Conservation (phyloP, 1,140 invertebrate species). For the Ptiloglossa arizonensis region DNA sequence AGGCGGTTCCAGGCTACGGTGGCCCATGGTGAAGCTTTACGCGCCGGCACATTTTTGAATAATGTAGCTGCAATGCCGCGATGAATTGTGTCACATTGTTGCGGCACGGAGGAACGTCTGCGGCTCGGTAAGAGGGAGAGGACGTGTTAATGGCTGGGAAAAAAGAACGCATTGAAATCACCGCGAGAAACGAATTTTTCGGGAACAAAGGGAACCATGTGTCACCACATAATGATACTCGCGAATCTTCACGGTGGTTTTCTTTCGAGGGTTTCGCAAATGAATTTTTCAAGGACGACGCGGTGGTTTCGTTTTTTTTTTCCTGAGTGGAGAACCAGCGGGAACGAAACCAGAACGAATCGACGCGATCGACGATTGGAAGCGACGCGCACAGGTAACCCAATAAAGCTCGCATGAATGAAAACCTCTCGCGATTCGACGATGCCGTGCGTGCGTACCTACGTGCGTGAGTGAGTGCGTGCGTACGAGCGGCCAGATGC, state of each 20-base stretch:
- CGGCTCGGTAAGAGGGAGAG: neutral
- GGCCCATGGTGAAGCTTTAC: slow-evolving; percentile 34
- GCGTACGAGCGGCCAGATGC: slow-evolving; percentile 18
- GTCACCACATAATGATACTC: too few relatives aligned
- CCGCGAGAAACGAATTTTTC: slow-evolving; percentile 3
- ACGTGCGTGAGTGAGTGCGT: too few relatives aligned
- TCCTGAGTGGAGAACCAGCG: neutral
- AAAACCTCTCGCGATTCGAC: slow-evolving; percentile 33
- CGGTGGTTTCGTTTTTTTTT: too few relatives aligned
- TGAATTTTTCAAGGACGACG: too few relatives aligned
- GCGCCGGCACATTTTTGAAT: slow-evolving; percentile 45
- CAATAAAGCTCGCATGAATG: slow-evolving; percentile 52
- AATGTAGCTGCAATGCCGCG: slow-evolving; percentile 49
- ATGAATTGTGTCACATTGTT: slow-evolving; percentile 39
- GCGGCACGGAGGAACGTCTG: slow-evolving; percentile 4
- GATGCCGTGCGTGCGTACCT: slow-evolving; percentile 18
- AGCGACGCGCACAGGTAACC: slow-evolving; percentile 36
- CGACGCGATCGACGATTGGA: slow-evolving; percentile 32
- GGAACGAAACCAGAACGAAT: neutral
- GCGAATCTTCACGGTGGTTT: too few relatives aligned
- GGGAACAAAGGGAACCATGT: too few relatives aligned
- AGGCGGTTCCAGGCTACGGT: slow-evolving; percentile 22
- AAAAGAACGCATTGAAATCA: too few relatives aligned
- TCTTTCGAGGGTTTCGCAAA: too few relatives aligned
- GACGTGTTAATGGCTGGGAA: too few relatives aligned